phyloP scores from a whole-genome alignment of 1,140 invertebrate species.

The Pygmarrhopalites habei region DNA sequence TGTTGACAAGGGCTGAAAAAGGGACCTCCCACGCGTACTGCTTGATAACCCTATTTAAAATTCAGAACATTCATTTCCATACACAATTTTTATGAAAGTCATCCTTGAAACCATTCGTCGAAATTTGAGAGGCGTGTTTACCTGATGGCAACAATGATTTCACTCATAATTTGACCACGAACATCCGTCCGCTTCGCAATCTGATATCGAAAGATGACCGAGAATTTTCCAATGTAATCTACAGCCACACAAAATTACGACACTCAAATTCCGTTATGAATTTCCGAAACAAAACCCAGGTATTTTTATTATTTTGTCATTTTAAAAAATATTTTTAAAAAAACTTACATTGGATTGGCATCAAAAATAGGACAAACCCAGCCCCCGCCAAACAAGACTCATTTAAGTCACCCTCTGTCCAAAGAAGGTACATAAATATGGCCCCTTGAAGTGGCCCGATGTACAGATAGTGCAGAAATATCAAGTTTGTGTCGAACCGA shows the following conservation, averaged over 20 bases:
- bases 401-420: slow-evolving; percentile 42
- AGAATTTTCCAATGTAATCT: slow-evolving; percentile 65
- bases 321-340: too few relatives aligned
- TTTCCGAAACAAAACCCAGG: too few relatives aligned
- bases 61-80: too few relatives aligned
- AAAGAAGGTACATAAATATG: slow-evolving; percentile 47
- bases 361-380: slow-evolving; percentile 45
- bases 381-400: slow-evolving; percentile 46
- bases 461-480: slow-evolving; percentile 47
- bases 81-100: too few relatives aligned
- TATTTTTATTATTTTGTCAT: too few relatives aligned
- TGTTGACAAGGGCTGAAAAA: too few relatives aligned
- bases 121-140: too few relatives aligned
- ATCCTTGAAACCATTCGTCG: too few relatives aligned
- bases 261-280: too few relatives aligned
- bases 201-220: slow-evolving; percentile 56
- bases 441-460: slow-evolving; percentile 47
- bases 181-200: slow-evolving; percentile 73
- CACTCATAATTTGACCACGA: slow-evolving; percentile 77
- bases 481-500: slow-evolving; percentile 49
- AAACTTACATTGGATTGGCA: slow-evolving; percentile 46
- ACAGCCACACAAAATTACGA: too few relatives aligned
- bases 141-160: slow-evolving; percentile 81
- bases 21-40: too few relatives aligned
- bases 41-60: too few relatives aligned